Conservation (phyloP, 2,888 invertebrate species). For the Andricus quercusramuli region DNA sequence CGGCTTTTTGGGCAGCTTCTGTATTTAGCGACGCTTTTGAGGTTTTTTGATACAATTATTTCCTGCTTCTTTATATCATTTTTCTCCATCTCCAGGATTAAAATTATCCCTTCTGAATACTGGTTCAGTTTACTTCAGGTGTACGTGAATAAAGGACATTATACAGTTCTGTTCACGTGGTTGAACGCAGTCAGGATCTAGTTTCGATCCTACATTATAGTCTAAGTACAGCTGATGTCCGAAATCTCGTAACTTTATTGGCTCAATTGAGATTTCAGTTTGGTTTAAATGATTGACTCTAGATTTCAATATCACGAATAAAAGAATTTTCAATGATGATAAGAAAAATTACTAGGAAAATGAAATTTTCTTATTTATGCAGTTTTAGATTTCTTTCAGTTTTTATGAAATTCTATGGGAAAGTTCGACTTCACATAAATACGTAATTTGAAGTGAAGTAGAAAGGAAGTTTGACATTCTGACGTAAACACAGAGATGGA, state of each 20-base stretch:
- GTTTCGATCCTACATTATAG: constrained; percentile 2
- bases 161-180: neutral
- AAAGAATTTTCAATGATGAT: neutral
- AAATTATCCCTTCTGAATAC: neutral
- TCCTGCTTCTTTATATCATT: constrained; percentile 4
- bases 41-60: neutral
- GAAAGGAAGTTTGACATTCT: neutral
- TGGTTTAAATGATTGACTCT: neutral
- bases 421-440: neutral
- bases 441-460: neutral
- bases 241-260: neutral
- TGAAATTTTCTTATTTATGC: neutral
- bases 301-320: neutral
- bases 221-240: neutral
- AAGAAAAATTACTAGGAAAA: neutral
- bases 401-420: neutral
- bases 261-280: constrained; percentile 12
- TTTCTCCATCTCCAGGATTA: neutral
- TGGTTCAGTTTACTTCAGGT: neutral
- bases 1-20: constrained; percentile 46
- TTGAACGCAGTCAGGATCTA: neutral
- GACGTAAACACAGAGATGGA: constrained; percentile 41
- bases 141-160: neutral
- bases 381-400: neutral
- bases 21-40: constrained; percentile 36